phyloP scores from a whole-genome alignment of 2,888 invertebrate species.

The Drosophila dives region DNA sequence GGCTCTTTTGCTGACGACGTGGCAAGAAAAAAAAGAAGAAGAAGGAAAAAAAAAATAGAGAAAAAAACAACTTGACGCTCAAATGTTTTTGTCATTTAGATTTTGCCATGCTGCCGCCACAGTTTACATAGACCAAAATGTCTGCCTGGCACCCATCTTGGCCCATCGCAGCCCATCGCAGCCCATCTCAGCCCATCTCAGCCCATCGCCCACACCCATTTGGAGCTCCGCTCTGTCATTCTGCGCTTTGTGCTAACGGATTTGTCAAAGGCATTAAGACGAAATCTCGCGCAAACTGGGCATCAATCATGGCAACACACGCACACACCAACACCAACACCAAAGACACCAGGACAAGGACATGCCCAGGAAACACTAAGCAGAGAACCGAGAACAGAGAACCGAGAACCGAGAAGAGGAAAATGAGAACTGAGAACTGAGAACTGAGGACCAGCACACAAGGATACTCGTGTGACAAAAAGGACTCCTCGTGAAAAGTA shows the following conservation, averaged over 20 bases:
- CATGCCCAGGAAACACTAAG: constrained; percentile 21
- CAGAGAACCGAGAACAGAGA: constrained; percentile 1
- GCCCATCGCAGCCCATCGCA: not conserved
- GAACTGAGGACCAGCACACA: constrained; percentile 17
- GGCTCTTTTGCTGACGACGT: constrained; percentile 37
- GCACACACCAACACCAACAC: constrained; percentile 26
- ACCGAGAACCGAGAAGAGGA: not conserved
- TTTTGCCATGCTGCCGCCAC: constrained; percentile 51
- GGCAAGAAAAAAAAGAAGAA: constrained; percentile 14
- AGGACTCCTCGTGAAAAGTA: constrained; percentile 46
- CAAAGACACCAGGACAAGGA: constrained; percentile 6
- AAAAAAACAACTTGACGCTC: constrained; percentile 53
- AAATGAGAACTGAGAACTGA: constrained; percentile 2
- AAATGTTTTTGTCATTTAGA: constrained; percentile 80
- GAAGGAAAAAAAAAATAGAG: not conserved
- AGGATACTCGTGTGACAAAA: constrained; percentile 37
- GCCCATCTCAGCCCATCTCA: not conserved
- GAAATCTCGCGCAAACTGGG: constrained; percentile 79
- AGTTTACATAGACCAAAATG: not conserved
- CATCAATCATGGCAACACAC: constrained; percentile 71
- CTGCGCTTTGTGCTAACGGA: constrained; percentile 74
- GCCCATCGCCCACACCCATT: constrained; percentile 3
- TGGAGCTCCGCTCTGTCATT: constrained; percentile 49
- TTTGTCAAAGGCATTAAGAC: constrained; percentile 80
- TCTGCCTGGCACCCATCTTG: not conserved